Evolutionary conservation across 1,140 invertebrate species (phyloP), one percentile per base, ranked within the genome.

Genomic region (Drosophila santomea): DNA sequence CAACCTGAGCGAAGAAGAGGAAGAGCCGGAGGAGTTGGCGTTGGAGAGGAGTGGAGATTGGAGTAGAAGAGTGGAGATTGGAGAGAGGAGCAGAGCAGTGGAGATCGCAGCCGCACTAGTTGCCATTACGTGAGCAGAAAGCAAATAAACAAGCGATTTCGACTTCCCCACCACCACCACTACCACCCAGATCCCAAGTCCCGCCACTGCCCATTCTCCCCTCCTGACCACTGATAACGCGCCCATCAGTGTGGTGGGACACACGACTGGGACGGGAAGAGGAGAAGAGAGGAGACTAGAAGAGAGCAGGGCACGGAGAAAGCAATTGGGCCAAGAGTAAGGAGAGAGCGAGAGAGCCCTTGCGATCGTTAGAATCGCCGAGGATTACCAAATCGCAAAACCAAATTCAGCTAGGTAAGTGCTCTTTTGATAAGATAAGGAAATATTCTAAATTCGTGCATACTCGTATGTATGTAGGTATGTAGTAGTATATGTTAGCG

Each of bases 81-180:
- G 6, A 44, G 14, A 62, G 17, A 12, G 41, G 23, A 47, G 47
- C 14, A 43, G 17, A 36, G 51, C 11, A 36, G 28, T 20, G 11
- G 7, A 72, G 68, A 72, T 72, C 68, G 36, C 66, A 71, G 51
- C 64, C 69, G 67, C 43, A 56, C 38, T 76, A 48, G 55, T 67
- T 67, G 67, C 43, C 61, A 76, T 76, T 76, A 76, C 61, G 73
- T 76, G 73, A 76, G 62, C 62, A 74, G 44, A 54, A 74, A 75
- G 39, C 44, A 76, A 57, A 68, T 32, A 75, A 67, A 47, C 62
- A 76, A 66, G 56, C 59, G 23, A 62, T 62, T 60, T 32, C 39
- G 39, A 41, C 14, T 15, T 8, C 41, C 38, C 45, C 59, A 62
- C 20, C 20, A 20, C 20, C 20, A 20, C 20, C 2, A 20, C 20